A percentile compares a stretch with the other conserved stretches of the same genome.
Evolutionary conservation across 1,140 invertebrate genomes (phyloP).

Genomic region (Archivesica marissinica): DNA sequence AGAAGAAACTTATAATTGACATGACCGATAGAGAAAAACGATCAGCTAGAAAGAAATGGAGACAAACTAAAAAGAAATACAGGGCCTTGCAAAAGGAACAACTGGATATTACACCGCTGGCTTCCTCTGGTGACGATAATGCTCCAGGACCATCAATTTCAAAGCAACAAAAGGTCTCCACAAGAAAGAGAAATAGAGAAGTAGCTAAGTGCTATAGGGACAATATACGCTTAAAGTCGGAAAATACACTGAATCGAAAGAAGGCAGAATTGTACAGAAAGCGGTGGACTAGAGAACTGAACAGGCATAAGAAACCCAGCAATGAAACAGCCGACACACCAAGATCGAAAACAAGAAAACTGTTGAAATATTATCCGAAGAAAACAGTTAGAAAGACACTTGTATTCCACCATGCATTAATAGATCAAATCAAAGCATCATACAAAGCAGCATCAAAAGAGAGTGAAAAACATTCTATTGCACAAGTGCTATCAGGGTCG

Average conservation of each 20-base stretch:
- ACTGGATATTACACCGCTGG: constrained; percentile 18
- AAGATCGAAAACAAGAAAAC: constrained; percentile 23
- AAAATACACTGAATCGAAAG: neutral
- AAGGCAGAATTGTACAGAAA: constrained; percentile 6
- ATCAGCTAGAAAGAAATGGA: constrained; percentile 38
- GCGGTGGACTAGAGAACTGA: too few species aligned
- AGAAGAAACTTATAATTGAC: constrained; percentile 35
- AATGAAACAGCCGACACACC: neutral
- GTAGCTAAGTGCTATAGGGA: neutral
- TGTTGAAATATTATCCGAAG: constrained; percentile 9
- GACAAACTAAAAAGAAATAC: constrained; percentile 22
- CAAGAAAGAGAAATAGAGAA: neutral
- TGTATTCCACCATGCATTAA: neutral
- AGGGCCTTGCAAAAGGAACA: neutral
- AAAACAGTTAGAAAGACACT: constrained; percentile 16
- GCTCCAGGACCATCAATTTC: neutral
- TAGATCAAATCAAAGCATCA: constrained; percentile 9
- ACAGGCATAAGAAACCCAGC: neutral
- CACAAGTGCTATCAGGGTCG: constrained; percentile 10
- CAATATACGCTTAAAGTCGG: neutral
- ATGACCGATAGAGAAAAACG: constrained; percentile 47
- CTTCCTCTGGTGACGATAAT: neutral
- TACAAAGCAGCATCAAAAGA: neutral
- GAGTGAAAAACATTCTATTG: neutral
- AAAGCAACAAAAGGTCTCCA: neutral